phyloP scores from a whole-genome alignment of 2,797 vertebrate genomes.

The Acomys russatus region DNA sequence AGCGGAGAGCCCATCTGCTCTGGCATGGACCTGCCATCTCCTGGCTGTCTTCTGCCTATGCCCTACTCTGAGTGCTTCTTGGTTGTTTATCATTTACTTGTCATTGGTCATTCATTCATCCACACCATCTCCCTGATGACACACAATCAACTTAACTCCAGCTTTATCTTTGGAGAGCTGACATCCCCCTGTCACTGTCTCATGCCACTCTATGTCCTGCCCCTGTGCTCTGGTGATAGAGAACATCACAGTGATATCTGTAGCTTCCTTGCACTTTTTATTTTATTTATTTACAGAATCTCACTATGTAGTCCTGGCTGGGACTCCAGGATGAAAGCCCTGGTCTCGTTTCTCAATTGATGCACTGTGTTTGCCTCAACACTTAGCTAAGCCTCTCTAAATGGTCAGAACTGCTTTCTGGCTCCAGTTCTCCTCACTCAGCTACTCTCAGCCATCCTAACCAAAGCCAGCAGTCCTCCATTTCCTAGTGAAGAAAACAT shows the following conservation, averaged over 20 bases:
- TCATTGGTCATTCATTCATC: neutral
- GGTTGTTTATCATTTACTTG: neutral
- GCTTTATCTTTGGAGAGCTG: neutral
- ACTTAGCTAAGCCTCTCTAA: neutral
- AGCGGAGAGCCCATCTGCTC: neutral
- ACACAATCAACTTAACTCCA: neutral
- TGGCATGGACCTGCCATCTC: fast-evolving
- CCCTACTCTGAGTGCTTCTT: neutral
- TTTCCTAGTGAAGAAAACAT: neutral
- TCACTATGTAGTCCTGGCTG: neutral
- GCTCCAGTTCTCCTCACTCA: neutral
- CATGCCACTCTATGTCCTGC: neutral
- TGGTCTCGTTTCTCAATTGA: neutral
- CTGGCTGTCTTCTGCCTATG: neutral
- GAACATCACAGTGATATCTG: neutral
- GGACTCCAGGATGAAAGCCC: neutral
- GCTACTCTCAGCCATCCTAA: neutral
- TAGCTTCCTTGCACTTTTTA: neutral
- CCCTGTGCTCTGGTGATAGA: neutral
- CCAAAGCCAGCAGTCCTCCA: neutral
- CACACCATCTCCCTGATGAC: neutral
- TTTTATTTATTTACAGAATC: neutral
- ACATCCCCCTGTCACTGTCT: neutral
- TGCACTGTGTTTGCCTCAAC: neutral
- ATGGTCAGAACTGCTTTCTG: neutral